Conservation (phyloP, 2,888 invertebrate species). For the Aphidius colemani region DNA sequence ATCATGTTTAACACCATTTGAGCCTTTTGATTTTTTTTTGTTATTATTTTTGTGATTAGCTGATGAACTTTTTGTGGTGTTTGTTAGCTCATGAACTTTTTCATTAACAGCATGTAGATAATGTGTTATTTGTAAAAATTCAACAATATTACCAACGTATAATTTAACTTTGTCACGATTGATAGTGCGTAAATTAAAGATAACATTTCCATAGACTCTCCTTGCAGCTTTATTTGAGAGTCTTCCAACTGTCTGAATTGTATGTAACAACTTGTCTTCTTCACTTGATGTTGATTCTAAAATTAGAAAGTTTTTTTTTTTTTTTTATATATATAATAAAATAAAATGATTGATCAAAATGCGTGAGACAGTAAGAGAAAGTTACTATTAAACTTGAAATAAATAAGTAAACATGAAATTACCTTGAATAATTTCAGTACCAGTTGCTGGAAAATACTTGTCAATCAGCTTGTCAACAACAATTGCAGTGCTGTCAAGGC, state of each 20-base stretch:
- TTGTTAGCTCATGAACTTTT: constrained; percentile 35
- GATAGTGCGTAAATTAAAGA: constrained; percentile 64
- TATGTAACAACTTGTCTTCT: constrained; percentile 72
- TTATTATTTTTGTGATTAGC: neutral
- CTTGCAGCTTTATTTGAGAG: constrained; percentile 74
- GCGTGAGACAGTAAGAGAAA: neutral
- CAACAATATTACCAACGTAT: constrained; percentile 48
- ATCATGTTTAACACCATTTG: constrained; percentile 13
- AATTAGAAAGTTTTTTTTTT: neutral
- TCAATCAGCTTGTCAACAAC: constrained; percentile 76
- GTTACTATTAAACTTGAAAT: neutral
- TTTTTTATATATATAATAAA: neutral
- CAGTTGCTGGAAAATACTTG: constrained; percentile 71
- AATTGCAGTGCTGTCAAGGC: constrained; percentile 71
- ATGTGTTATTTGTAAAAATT: constrained; percentile 50
- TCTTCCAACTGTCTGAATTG: constrained; percentile 74
- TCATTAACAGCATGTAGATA: constrained; percentile 43
- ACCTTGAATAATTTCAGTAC: constrained; percentile 63
- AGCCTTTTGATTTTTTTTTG: too few relatives aligned
- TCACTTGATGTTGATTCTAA: constrained; percentile 65
- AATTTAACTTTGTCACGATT: constrained; percentile 46
- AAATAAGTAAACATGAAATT: neutral
- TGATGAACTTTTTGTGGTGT: constrained; percentile 19
- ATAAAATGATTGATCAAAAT: neutral
- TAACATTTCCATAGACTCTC: constrained; percentile 71